phyloP scores from a whole-genome alignment of 2,113 vertebrate genomes.

The Heloderma charlesbogerti region DNA sequence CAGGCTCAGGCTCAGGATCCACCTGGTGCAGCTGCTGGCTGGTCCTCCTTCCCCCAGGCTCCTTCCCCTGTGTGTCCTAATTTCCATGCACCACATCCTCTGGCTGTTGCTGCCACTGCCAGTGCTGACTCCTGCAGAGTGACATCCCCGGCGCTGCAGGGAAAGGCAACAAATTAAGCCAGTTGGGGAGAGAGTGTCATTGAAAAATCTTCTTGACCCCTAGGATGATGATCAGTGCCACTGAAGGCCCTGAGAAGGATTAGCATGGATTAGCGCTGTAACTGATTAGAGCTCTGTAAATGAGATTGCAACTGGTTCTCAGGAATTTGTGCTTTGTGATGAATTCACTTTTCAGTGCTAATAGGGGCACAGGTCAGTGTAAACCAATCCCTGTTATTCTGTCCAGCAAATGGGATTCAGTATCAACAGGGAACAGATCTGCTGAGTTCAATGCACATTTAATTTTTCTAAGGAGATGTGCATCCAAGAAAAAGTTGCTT shows the following conservation, averaged over 20 bases:
- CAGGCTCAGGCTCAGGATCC: too few relatives aligned
- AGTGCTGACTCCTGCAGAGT: neutral
- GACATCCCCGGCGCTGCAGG: neutral
- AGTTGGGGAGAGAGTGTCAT: neutral
- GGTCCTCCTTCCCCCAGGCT: neutral
- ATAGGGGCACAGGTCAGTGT: slow-evolving; percentile 5
- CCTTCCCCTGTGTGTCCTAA: neutral
- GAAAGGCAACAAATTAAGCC: neutral
- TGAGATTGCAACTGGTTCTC: neutral
- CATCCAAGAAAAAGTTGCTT: neutral
- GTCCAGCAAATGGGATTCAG: neutral
- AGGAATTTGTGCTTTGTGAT: neutral
- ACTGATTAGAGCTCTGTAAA: slow-evolving; percentile 20
- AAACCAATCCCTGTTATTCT: neutral
- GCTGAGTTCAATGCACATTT: neutral
- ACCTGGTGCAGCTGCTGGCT: too few relatives aligned
- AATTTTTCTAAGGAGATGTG: neutral
- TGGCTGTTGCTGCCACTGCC: neutral
- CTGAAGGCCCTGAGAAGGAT: slow-evolving; percentile 8
- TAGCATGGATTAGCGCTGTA: slow-evolving; percentile 19
- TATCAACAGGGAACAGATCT: neutral
- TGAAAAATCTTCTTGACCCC: slow-evolving; percentile 14
- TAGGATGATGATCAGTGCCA: slow-evolving; percentile 13
- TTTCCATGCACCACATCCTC: neutral
- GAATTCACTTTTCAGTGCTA: slow-evolving; percentile 12